Percentiles rank a stretch among this genome's conserved stretches.
Conservation (phyloP, 2,797 vertebrate species). For the Pitangus sulphuratus region DNA sequence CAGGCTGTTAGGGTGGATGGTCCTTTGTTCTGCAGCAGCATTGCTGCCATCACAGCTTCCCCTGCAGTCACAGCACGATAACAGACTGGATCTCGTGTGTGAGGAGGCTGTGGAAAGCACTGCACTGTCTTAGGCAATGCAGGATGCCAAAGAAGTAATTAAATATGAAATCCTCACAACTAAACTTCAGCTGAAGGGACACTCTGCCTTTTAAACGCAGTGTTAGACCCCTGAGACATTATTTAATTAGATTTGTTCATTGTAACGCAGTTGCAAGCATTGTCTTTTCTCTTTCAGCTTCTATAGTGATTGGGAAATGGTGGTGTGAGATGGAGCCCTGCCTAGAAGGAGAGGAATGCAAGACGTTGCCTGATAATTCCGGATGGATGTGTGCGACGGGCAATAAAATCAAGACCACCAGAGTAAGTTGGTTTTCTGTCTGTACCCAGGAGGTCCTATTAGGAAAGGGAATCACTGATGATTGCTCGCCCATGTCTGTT, state of each 20-base stretch:
- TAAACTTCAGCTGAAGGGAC: neutral
- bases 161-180: neutral
- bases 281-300: constrained; percentile 81
- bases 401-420: constrained; percentile 98
- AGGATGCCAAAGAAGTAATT: neutral
- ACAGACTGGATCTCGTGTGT: neutral
- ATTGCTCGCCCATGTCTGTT: neutral
- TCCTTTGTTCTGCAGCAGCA: neutral
- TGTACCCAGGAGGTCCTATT: neutral
- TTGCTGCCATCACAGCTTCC: neutral
- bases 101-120: neutral
- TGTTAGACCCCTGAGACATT: neutral
- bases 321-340: constrained; percentile 99
- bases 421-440: constrained; percentile 82
- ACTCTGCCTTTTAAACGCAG: neutral
- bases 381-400: constrained; percentile 98
- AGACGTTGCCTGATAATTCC: constrained; percentile 96
- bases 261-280: neutral
- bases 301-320: constrained; percentile 97
- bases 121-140: neutral
- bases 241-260: neutral
- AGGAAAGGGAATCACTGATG: neutral
- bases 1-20: neutral
- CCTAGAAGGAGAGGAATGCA: constrained; percentile 96
- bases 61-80: neutral